Evolutionary conservation across 2,797 vertebrate genomes (phyloP).

Genomic region (Austrolebias charrua): DNA sequence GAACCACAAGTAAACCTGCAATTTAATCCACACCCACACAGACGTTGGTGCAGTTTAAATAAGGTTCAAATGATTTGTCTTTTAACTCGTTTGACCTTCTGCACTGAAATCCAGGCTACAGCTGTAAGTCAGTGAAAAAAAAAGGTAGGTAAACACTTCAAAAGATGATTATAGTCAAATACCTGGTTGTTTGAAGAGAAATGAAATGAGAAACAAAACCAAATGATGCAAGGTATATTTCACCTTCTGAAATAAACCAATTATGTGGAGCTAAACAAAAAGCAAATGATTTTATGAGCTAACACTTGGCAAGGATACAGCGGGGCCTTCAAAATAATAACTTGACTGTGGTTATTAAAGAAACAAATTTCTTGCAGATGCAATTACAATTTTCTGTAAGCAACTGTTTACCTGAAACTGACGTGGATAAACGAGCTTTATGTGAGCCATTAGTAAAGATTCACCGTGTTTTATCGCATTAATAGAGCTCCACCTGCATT

Average conservation of each 20-base stretch:
- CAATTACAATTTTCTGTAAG: slow-evolving; percentile 24
- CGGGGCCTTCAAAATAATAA: slow-evolving; percentile 34
- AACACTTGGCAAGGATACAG: slow-evolving; percentile 30
- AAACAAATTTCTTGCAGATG: slow-evolving; percentile 24
- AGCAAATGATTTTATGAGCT: slow-evolving; percentile 33
- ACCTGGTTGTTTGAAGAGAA: slow-evolving; percentile 4
- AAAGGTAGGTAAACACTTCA: not conserved
- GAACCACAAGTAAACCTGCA: no score
- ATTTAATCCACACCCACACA: no score
- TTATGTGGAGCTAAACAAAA: slow-evolving; percentile 27
- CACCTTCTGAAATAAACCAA: slow-evolving; percentile 13
- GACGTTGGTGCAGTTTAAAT: not conserved
- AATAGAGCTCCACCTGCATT: slow-evolving; percentile 2
- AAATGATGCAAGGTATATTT: not conserved
- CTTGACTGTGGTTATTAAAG: slow-evolving; percentile 14
- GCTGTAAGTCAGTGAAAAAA: not conserved
- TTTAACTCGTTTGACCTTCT: not conserved
- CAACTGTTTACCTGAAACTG: slow-evolving; percentile 31
- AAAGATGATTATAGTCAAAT: not conserved
- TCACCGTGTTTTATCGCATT: slow-evolving; percentile 5
- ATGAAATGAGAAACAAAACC: not conserved
- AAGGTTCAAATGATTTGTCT: not conserved
- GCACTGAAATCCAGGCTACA: not conserved
- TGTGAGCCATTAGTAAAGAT: slow-evolving; percentile 20
- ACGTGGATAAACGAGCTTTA: slow-evolving; percentile 3